Base-by-base conservation (phyloP, 2,888 invertebrate genomes). In the Dyspetes luteomarginatus region DNA sequence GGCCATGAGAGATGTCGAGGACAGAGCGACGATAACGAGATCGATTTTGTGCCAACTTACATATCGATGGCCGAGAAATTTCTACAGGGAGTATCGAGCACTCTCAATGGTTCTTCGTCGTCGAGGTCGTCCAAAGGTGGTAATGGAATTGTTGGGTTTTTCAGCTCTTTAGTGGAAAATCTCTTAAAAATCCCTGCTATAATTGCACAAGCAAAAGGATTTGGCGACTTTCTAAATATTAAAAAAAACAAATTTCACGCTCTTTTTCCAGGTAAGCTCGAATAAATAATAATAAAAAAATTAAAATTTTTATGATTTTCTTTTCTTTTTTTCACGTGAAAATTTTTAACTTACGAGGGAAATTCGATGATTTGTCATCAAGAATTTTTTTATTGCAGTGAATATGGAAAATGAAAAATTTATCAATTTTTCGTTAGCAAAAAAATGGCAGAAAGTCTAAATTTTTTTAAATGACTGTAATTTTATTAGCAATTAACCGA, bases 191-290 rank as follows among this genome's bases (percentile, higher is more conserved):
- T 92, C 0, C 92, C 93, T 0, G 92, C 93, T 0, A 45, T 65
- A 26, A 55, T 56, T 7, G 60, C 50, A 2, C 50, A 80, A 15
- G 26, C 50, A 26, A 62, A 79, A 43, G 92, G 93, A 0, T 62
- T 93, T 89, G 77, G 93, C 90, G 22, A 93, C 91, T 87, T 93
- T 3, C 90, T 93, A 0, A 94, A 94, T 73, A 87, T 92, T 0
- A 93, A 94, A 56, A 94, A 94, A 83, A 93, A 93, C 52, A 89
- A 93, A 36, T 93, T 94, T 17, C 93, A 93, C 86, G 93, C 94
- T 22, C 94, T 94, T 72, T 94, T 93, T 89, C 94, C 94, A 87
- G 94, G 94, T 94, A n/a, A n/a, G n/a, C n/a, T n/a, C n/a, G n/a
- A n/a, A n/a, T n/a, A n/a, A n/a, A n/a, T n/a, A n/a, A n/a, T n/a